phyloP scores from a whole-genome alignment of 2,797 vertebrate genomes.

The Acipenser transmontanus region DNA sequence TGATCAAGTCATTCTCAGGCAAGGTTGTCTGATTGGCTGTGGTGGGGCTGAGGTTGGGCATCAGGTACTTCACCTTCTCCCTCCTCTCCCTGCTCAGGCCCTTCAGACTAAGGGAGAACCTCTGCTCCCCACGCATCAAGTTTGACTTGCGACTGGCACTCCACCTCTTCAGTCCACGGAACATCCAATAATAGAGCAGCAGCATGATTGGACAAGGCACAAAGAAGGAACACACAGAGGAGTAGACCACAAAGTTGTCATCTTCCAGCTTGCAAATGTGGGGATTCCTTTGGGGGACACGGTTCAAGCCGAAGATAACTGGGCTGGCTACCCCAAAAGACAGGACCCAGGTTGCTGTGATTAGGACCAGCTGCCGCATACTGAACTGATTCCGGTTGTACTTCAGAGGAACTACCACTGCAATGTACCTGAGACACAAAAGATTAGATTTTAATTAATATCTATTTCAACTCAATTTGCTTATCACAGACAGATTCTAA shows the following conservation, averaged over 20 bases:
- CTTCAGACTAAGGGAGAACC: constrained; percentile 39
- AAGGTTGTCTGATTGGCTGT: constrained; percentile 2
- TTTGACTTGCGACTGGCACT: constrained; percentile 44
- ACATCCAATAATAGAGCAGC: constrained; percentile 63
- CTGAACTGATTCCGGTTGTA: constrained; percentile 69
- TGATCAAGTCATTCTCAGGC: constrained; percentile 44
- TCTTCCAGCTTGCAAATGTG: constrained; percentile 57
- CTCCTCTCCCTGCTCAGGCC: constrained; percentile 6
- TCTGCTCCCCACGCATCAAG: constrained; percentile 6
- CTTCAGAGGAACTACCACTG: constrained; percentile 59
- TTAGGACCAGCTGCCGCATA: constrained; percentile 54
- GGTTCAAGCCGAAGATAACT: constrained; percentile 61
- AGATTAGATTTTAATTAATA: no score
- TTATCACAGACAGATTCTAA: not conserved
- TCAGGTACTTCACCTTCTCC: constrained; percentile 36
- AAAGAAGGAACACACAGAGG: constrained; percentile 64
- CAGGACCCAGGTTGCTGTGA: constrained; percentile 59
- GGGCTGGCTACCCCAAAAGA: constrained; percentile 60
- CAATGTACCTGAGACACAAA: constrained; percentile 52
- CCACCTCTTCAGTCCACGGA: constrained; percentile 54
- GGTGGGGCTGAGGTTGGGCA: constrained; percentile 38
- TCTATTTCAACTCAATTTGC: no score
- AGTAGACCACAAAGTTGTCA: constrained; percentile 60
- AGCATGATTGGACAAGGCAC: constrained; percentile 65
- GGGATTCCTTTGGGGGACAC: constrained; percentile 47